phyloP scores from a whole-genome alignment of 2,888 invertebrate genomes.

The Mesopsocus fuscifrons region DNA sequence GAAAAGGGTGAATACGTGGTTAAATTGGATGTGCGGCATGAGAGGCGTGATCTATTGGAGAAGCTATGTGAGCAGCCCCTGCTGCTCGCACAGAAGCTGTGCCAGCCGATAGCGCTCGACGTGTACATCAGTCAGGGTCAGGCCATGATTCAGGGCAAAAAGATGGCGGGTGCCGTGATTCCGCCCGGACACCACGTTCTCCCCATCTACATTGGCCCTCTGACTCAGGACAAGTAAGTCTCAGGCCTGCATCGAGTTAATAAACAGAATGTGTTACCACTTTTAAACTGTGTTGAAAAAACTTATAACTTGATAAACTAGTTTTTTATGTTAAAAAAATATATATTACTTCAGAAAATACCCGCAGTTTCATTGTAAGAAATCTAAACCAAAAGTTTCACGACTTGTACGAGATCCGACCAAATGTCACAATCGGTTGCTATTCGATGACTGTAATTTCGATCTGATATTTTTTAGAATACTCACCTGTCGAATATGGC shows the following conservation, averaged over 20 bases:
- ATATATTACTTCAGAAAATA: too few species aligned
- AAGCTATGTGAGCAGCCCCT: slow-evolving; percentile 63
- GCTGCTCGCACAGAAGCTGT: slow-evolving; percentile 54
- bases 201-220: slow-evolving; percentile 60
- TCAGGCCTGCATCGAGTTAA: slow-evolving; percentile 2
- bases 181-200: slow-evolving; percentile 35
- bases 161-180: slow-evolving; percentile 38
- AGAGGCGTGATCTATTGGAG: slow-evolving; percentile 67
- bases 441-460: too few species aligned
- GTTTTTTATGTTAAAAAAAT: too few species aligned
- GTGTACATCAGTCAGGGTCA: slow-evolving; percentile 48
- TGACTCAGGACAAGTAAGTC: slow-evolving; percentile 68
- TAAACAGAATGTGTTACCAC: too few species aligned
- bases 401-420: too few species aligned
- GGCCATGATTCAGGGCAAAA: slow-evolving; percentile 60
- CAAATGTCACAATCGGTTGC: too few species aligned
- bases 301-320: too few species aligned
- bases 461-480: too few species aligned
- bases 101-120: slow-evolving; percentile 39
- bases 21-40: slow-evolving; percentile 76
- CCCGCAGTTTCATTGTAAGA: too few species aligned
- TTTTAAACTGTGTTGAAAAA: background rate
- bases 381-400: too few species aligned
- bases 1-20: slow-evolving; percentile 91
- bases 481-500: too few species aligned